Conservation (phyloP, 2,888 invertebrate genomes). For the Congeria kusceri region DNA sequence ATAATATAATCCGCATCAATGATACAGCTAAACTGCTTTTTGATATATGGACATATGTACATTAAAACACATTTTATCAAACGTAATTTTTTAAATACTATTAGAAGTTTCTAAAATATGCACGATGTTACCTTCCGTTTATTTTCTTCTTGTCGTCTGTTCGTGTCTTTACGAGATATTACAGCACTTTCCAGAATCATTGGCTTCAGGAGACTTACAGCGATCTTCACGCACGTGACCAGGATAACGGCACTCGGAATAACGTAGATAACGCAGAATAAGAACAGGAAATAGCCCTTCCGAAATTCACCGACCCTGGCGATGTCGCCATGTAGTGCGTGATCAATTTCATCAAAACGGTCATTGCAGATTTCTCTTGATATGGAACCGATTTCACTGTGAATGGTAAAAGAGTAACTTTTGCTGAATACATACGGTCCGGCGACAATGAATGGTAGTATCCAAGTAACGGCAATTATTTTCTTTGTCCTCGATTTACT, state of each 20-base stretch:
- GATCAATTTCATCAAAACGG: slow-evolving; percentile 83
- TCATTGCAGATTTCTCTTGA: slow-evolving; percentile 85
- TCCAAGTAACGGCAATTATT: slow-evolving; percentile 85
- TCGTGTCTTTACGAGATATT: slow-evolving; percentile 64
- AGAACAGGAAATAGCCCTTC: slow-evolving; percentile 84
- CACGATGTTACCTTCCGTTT: slow-evolving; percentile 81
- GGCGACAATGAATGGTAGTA: slow-evolving; percentile 78
- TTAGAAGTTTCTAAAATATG: no score
- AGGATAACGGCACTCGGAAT: slow-evolving; percentile 84
- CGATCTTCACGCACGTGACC: slow-evolving; percentile 78
- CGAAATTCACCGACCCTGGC: slow-evolving; percentile 72
- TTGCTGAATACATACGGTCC: slow-evolving; percentile 75
- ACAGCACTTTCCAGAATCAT: slow-evolving; percentile 70
- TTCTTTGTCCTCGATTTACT: slow-evolving; percentile 83
- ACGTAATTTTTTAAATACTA: no score
- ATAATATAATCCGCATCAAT: no score
- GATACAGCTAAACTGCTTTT: no score
- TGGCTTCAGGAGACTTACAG: slow-evolving; percentile 76
- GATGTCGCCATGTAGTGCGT: slow-evolving; percentile 66
- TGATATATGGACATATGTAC: no score
- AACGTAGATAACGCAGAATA: slow-evolving; percentile 85
- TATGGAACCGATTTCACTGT: slow-evolving; percentile 84
- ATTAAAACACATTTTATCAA: no score
- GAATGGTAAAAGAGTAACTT: slow-evolving; percentile 77
- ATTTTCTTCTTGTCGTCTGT: slow-evolving; percentile 79